These are phyloP conservation scores for Marmota flaviventris DNA, from an alignment of 2,113 vertebrate genomes.

Conservation along the genomic window DNA sequence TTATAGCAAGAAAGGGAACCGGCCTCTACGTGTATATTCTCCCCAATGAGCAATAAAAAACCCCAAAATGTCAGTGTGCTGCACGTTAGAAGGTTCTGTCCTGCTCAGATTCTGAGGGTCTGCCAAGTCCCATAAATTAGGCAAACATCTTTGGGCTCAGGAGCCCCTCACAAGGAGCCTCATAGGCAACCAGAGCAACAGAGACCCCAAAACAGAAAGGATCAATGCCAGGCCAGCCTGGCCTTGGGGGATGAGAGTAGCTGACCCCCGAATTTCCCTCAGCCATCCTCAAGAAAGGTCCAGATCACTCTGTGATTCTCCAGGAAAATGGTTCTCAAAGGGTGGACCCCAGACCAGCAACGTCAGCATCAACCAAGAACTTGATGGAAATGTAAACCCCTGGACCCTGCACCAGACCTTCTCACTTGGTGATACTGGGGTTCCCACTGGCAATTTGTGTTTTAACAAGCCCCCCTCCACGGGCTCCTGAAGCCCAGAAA, in stretches of 20 bases:
- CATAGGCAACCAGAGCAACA: background rate
- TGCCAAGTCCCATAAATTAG: constrained; percentile 60
- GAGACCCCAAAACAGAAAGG: background rate
- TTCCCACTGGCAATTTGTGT: background rate
- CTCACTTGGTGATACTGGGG: background rate
- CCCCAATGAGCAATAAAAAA: constrained; percentile 31
- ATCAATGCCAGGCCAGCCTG: background rate
- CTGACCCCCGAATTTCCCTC: background rate
- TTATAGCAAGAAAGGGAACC: background rate
- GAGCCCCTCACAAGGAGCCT: background rate
- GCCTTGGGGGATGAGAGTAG: background rate
- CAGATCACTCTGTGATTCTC: background rate
- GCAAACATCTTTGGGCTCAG: background rate
- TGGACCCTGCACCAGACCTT: background rate
- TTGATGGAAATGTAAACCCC: background rate
- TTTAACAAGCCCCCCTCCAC: background rate
- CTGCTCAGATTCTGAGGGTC: background rate
- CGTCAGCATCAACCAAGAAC: background rate
- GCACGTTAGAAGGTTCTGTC: background rate
- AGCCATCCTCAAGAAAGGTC: background rate
- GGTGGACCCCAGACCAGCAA: background rate
- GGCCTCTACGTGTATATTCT: background rate
- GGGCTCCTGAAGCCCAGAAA: background rate
- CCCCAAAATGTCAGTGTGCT: background rate
- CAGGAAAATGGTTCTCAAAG: background rate